Evolutionary conservation across 2,797 vertebrate genomes (phyloP).

Genomic region (Poeciliopsis paucimaculata): DNA sequence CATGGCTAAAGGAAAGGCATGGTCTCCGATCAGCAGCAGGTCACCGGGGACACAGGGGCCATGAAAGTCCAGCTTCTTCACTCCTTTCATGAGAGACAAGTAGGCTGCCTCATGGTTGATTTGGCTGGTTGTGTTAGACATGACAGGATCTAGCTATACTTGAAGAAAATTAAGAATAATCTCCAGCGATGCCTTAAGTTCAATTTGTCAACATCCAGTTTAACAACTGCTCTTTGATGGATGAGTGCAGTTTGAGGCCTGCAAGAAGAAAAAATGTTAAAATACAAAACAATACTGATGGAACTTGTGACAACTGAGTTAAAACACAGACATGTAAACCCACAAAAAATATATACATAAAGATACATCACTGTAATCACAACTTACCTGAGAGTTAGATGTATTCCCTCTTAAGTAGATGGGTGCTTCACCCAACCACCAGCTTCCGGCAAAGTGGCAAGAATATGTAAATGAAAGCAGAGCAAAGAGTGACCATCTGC

Average conservation of each 20-base stretch:
- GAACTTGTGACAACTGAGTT: background rate
- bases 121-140: constrained; percentile 37
- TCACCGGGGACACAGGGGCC: constrained; percentile 64
- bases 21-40: constrained; percentile 80
- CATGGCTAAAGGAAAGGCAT: constrained; percentile 81
- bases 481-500: background rate
- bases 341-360: background rate
- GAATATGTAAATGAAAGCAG: background rate
- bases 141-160: constrained; percentile 25
- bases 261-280: background rate
- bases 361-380: too few relatives aligned
- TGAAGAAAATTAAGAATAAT: background rate
- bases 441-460: background rate
- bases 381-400: background rate
- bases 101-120: constrained; percentile 57
- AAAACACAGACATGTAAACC: background rate
- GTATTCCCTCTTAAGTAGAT: background rate
- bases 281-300: background rate
- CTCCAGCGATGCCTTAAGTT: background rate
- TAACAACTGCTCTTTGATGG: background rate
- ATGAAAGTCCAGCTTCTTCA: constrained; percentile 75
- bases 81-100: constrained; percentile 69
- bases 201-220: constrained; percentile 5
- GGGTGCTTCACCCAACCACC: background rate
- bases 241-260: constrained; percentile 3